A percentile compares a stretch with the other conserved stretches of the same genome.
Evolutionary conservation across 2,113 vertebrate genomes (phyloP).

Genomic region (Pristiophorus japonicus): DNA sequence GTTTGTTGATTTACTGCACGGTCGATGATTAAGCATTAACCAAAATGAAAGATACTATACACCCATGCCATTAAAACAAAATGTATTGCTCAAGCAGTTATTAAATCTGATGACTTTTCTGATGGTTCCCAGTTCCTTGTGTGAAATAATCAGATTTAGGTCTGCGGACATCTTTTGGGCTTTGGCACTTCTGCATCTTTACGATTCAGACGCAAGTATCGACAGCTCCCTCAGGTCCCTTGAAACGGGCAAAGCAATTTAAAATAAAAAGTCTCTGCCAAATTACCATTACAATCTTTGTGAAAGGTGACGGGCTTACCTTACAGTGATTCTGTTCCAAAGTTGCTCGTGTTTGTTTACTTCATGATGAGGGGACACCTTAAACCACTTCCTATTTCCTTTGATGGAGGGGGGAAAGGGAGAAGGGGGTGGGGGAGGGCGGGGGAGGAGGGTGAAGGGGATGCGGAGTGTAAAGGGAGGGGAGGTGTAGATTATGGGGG

Average conservation of each 20-base stretch:
- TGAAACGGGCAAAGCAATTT: neutral
- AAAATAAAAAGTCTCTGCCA: neutral
- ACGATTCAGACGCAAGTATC: neutral
- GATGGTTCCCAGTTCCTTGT: neutral
- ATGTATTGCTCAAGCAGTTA: neutral
- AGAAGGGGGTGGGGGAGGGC: neutral
- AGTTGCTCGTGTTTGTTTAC: neutral
- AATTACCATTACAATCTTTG: neutral
- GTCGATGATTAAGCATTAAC: neutral
- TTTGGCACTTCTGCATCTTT: neutral
- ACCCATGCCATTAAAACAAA: neutral
- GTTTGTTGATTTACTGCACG: neutral
- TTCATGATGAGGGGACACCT: neutral
- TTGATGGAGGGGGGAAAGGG: neutral
- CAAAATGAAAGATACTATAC: neutral
- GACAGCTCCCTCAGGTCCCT: neutral
- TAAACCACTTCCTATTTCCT: neutral
- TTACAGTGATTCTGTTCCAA: neutral
- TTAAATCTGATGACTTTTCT: constrained; percentile 7
- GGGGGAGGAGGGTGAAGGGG: neutral
- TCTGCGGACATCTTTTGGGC: neutral
- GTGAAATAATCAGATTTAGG: neutral
- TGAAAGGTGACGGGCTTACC: neutral
- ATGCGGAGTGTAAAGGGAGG: neutral
- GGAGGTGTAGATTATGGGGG: too few species aligned